Evolutionary conservation across 1,140 invertebrate species (phyloP).

Genomic region (Drosophila pachea): DNA sequence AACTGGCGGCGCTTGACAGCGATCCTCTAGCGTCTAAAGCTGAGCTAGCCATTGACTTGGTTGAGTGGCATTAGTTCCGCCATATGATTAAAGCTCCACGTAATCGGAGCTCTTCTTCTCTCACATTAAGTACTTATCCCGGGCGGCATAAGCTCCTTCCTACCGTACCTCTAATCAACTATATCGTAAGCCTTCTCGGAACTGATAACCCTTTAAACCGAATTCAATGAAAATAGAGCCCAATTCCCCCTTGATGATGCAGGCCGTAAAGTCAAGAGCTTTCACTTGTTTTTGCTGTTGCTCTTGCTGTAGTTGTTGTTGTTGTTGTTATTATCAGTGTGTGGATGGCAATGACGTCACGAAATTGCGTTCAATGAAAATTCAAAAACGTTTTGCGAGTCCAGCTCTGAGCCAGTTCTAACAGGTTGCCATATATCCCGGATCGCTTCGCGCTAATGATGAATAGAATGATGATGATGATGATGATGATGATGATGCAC

Average conservation of each 20-base stretch:
- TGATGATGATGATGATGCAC: too few species aligned
- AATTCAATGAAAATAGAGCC: background rate
- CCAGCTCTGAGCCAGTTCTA: too few species aligned
- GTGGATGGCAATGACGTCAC: too few species aligned
- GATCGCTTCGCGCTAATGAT: too few species aligned
- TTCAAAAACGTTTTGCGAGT: too few species aligned
- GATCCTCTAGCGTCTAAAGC: slow-evolving; percentile 46
- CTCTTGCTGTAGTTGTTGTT: too few species aligned
- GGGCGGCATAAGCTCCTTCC: background rate
- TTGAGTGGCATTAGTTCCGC: slow-evolving; percentile 63
- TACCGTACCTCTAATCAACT: background rate
- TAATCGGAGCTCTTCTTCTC: slow-evolving; percentile 57
- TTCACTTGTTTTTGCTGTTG: background rate
- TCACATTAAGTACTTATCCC: slow-evolving; percentile 28
- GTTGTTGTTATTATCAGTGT: too few species aligned
- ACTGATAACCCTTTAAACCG: slow-evolving; percentile 3
- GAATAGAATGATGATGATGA: too few species aligned
- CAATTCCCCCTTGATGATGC: background rate
- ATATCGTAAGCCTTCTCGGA: background rate
- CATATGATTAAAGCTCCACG: slow-evolving; percentile 71
- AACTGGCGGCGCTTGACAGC: slow-evolving; percentile 62
- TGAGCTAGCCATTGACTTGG: slow-evolving; percentile 36
- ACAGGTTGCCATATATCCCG: too few species aligned
- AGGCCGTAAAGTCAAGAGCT: background rate
- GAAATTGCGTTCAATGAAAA: too few species aligned